Percentiles rank a stretch among this genome's conserved stretches.
Conservation (phyloP, 2,888 invertebrate species). For the Alcis repandata region DNA sequence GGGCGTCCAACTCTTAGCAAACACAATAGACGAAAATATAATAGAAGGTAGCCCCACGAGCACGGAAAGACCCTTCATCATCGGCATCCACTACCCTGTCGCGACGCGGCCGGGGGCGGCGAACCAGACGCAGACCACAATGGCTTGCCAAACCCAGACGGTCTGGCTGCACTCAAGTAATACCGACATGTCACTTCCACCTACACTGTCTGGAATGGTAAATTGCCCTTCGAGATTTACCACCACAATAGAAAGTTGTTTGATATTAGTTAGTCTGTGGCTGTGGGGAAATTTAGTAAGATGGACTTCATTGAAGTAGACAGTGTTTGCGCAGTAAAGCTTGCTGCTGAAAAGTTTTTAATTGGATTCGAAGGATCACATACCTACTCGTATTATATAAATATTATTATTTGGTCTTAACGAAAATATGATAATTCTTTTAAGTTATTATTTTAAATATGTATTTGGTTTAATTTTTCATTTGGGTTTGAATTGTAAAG, state of each 20-base stretch:
- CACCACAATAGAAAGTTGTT: conserved; percentile 1
- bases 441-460: no score
- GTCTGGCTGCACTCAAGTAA: conserved; percentile 33
- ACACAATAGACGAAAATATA: background rate
- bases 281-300: background rate
- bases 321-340: background rate
- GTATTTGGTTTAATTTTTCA: no score
- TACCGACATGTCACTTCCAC: conserved; percentile 29
- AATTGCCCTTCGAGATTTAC: conserved; percentile 21
- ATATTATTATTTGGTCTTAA: no score
- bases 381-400: no score
- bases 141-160: conserved; percentile 14
- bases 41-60: background rate
- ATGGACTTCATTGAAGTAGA: background rate
- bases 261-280: background rate
- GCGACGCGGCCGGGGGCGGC: conserved; percentile 32
- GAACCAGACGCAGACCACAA: conserved; percentile 43
- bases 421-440: no score
- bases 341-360: no score
- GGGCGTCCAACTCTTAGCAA: no score
- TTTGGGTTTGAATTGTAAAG: no score
- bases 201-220: conserved; percentile 35
- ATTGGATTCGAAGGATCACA: no score
- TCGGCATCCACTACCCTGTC: conserved; percentile 25
- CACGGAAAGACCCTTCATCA: conserved; percentile 16